Evolutionary conservation across 1,140 invertebrate genomes (phyloP).

Genomic region (Drosophila kurseongensis): DNA sequence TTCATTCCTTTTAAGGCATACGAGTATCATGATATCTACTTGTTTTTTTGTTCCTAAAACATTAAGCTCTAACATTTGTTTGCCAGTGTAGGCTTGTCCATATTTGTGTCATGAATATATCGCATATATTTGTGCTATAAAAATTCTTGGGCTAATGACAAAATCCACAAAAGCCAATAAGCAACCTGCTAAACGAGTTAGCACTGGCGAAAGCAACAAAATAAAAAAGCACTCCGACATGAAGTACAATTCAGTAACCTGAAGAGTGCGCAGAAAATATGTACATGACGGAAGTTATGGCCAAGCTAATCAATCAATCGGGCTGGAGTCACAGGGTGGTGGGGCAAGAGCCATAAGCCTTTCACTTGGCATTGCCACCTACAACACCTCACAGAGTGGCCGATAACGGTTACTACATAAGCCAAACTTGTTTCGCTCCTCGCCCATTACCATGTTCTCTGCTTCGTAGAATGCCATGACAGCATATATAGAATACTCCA

Average conservation of each 20-base stretch:
- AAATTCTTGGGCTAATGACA: conserved; percentile 71
- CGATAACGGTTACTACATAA: conserved; percentile 73
- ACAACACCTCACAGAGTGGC: conserved; percentile 38
- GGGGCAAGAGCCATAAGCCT: conserved; percentile 33
- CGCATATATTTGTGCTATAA: conserved; percentile 61
- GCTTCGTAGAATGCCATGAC: conserved; percentile 59
- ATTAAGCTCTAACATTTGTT: background rate
- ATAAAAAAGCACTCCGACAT: conserved; percentile 9
- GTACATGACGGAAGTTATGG: conserved; percentile 63
- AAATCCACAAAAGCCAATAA: conserved; percentile 57
- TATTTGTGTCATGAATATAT: conserved; percentile 60
- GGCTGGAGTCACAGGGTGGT: conserved; percentile 10
- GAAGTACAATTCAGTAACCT: conserved; percentile 24
- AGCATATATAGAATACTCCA: conserved; percentile 46
- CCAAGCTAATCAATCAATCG: conserved; percentile 62
- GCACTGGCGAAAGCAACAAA: conserved; percentile 10
- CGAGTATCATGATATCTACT: background rate
- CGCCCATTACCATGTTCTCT: conserved; percentile 26
- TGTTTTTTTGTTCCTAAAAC: background rate
- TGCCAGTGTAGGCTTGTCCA: conserved; percentile 26
- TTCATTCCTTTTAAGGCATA: background rate
- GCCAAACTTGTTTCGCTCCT: conserved; percentile 58
- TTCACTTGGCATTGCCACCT: conserved; percentile 64
- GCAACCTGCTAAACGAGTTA: conserved; percentile 68
- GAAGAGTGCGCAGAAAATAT: conserved; percentile 22